Evolutionary conservation across 2,113 vertebrate genomes (phyloP), one percentile per base, ranked within the genome.

Genomic region (Butorides virescens): DNA sequence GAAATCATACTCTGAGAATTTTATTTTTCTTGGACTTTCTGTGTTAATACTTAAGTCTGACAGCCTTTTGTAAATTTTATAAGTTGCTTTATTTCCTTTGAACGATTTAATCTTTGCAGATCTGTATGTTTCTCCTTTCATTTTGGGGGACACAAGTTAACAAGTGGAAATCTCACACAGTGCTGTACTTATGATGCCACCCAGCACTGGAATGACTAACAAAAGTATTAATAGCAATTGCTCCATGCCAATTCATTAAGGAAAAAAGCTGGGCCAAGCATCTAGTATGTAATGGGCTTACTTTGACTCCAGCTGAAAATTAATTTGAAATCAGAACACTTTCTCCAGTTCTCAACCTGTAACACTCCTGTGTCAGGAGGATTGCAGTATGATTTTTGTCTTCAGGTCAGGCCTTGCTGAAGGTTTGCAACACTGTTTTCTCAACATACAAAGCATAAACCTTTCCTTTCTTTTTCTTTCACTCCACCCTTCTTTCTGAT

Each of bases 1-100:
- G 36, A 96, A 96, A 85, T 50, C 36, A 71, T 94, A 47, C 13
- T 92, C 42, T 92, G 88, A 62, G 89, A 74, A 72, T 95, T 42
- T 97, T 80, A 15, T 96, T 97, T 97, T 74, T 56, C 63, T 58
- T 59, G 77, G 50, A 37, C 56, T 32, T 85, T 25, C 46, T 29
- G 36, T 84, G 75, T 77, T 71, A 72, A 39, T 73, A 30, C 23
- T 52, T 18, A 49, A 81, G 13, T 66, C 46, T 88, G 84, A 73
- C 59, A 71, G 37, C n/a, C 49, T 88, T 84, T 37, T 73, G 44
- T 49, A n/a, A 34, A 68, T 73, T 76, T 70, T 78, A 11, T 4
- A 34, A 46, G 47, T 27, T 83, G 50, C 66, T 76, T 78, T 65
- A 47, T 89, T 85, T 94, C 53, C 63, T 83, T 37, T 55, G 47